Base-by-base conservation (phyloP, 2,888 invertebrate genomes). In the Cyrtodaria siliqua region DNA sequence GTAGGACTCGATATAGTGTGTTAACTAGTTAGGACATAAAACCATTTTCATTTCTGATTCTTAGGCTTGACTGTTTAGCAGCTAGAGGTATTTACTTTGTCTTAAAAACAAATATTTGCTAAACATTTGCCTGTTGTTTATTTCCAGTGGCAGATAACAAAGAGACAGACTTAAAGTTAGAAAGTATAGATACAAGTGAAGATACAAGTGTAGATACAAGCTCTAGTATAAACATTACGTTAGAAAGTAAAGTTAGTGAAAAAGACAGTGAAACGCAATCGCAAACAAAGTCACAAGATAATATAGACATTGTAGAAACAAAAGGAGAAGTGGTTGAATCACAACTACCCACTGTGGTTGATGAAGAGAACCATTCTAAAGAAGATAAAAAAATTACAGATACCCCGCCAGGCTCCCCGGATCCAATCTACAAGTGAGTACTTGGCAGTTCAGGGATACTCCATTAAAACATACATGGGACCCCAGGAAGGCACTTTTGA, bases 161-260 rank as follows among this genome's bases (percentile, higher is more conserved):
- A 64, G 70, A 66, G 53, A 27, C 55, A 23, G 81, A 81, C 53
- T 57, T 81, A 47, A 57, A 50, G 62, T 55, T 81, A 50, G 77
- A 81, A 59, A 81, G 80, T 80, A 66, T 80, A 66, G 76, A 80
- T 61, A 33, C 33, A 33, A 60, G 57, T 53, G n/a, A n/a, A n/a
- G n/a, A n/a, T n/a, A n/a, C n/a, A n/a, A n/a, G n/a, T n/a, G 24
- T 20, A 33, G 64, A 64, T 55, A 63, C 57, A 47, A 61, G 44
- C 20, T 38, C 20, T 64, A 64, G 64, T 64, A 55, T 64, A 55
- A 56, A 64, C 33, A 64, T 56, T 2, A 44, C 42, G 29, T 27
- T 23, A 12, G 55, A 27, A 42, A 55, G 55, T 29, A 44, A 26
- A 44, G 26, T 53, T 4, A 52, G 3, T 18, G 20, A 18, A n/a